Percentiles rank a stretch among this genome's conserved stretches.
phyloP scores from a whole-genome alignment of 2,888 invertebrate species.

The Petrophora chlorosata region DNA sequence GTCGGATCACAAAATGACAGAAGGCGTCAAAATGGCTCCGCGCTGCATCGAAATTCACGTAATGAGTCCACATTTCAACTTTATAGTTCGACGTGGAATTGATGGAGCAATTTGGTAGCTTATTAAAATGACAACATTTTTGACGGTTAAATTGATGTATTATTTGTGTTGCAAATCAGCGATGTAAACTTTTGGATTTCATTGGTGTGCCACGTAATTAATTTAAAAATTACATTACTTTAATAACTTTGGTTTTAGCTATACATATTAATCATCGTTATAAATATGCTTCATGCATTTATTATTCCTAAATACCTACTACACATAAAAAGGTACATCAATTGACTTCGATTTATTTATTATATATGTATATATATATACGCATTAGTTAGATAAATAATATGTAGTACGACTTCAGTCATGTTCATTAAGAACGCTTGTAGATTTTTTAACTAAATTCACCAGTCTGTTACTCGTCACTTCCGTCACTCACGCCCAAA shows the following conservation, averaged over 20 bases:
- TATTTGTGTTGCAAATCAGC: conserved; percentile 12
- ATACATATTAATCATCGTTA: too few relatives aligned
- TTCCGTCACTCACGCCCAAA: background rate
- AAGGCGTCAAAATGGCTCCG: conserved; percentile 21
- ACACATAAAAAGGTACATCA: too few relatives aligned
- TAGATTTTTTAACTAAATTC: background rate
- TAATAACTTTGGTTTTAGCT: too few relatives aligned
- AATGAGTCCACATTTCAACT: conserved; percentile 36
- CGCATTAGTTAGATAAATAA: too few relatives aligned
- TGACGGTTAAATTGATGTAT: conserved; percentile 22
- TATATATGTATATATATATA: too few relatives aligned
- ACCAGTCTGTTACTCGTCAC: background rate
- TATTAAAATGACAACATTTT: conserved; percentile 28
- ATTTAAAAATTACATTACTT: too few relatives aligned
- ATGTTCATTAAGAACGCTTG: background rate
- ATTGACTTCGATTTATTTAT: too few relatives aligned
- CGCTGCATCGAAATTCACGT: conserved; percentile 29
- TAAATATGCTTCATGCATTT: too few relatives aligned
- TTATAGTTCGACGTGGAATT: conserved; percentile 33
- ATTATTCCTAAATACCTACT: too few relatives aligned
- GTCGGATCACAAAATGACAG: conserved; percentile 3
- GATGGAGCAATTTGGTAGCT: conserved; percentile 32
- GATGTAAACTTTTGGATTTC: background rate
- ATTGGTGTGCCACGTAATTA: background rate
- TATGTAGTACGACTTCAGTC: too few relatives aligned